Conservation (phyloP, 1,140 invertebrate genomes). For the Hylaeus anthracinus region DNA sequence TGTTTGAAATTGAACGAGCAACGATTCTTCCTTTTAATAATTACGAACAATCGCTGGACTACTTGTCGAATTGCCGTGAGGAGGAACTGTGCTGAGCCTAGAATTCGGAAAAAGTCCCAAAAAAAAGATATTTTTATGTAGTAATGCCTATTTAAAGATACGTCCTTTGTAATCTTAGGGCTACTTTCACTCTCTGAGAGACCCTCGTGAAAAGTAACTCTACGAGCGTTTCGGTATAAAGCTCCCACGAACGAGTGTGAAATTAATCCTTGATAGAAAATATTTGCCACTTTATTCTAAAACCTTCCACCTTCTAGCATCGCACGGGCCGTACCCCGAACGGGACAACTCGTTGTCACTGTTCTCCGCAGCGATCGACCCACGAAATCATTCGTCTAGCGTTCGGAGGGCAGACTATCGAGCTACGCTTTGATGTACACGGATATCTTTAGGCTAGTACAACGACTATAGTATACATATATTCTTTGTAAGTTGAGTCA, state of each 20-base stretch:
- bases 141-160: no score
- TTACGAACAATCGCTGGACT: no score
- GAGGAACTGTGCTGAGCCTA: no score
- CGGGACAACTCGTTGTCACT: conserved; percentile 18
- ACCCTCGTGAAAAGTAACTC: no score
- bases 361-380: not conserved
- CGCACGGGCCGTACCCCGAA: not conserved
- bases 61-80: no score
- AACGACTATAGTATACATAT: conserved; percentile 55
- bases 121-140: no score
- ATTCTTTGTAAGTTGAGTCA: conserved; percentile 46
- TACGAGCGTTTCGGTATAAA: not conserved
- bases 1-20: no score
- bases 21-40: no score
- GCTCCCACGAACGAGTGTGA: not conserved
- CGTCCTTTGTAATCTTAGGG: no score
- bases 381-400: conserved; percentile 3
- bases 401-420: not conserved
- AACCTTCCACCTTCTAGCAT: not conserved
- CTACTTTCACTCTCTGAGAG: no score
- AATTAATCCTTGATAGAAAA: not conserved
- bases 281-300: not conserved
- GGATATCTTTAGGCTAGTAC: conserved; percentile 54
- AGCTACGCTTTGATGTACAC: conserved; percentile 30
- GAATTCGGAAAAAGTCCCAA: no score